Evolutionary conservation across 2,888 invertebrate genomes (phyloP).

Genomic region (Trachelus stipa): DNA sequence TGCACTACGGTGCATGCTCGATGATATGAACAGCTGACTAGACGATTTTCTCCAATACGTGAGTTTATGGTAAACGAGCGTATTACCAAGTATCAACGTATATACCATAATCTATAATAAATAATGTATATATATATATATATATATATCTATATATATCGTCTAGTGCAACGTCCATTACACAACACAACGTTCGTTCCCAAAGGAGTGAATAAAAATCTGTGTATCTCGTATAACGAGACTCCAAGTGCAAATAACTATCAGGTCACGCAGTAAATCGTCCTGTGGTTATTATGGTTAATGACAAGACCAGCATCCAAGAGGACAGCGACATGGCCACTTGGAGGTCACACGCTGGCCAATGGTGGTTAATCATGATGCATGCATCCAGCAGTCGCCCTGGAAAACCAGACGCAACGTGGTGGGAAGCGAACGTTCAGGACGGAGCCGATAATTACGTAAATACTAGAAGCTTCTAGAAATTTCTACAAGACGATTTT

Average conservation of each 20-base stretch:
- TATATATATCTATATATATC: background rate
- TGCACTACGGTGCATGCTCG: background rate
- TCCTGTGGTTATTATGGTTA: background rate
- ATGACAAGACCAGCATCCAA: background rate
- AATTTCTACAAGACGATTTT: background rate
- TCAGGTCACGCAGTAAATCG: background rate
- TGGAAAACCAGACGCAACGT: background rate
- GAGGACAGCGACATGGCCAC: background rate
- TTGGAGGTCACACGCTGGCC: background rate
- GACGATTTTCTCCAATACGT: background rate
- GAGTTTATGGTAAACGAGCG: conserved; percentile 27
- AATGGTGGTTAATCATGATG: conserved; percentile 27
- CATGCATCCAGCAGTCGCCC: conserved; percentile 10
- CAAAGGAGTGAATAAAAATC: no score
- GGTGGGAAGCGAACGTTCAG: conserved; percentile 7
- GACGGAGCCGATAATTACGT: conserved; percentile 40
- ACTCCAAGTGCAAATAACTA: conserved; percentile 6
- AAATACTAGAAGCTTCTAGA: conserved; percentile 30
- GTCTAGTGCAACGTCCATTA: background rate
- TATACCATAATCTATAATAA: conserved; percentile 21
- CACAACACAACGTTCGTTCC: background rate
- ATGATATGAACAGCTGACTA: background rate
- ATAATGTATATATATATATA: background rate
- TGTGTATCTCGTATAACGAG: no score
- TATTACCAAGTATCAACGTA: conserved; percentile 34